Evolutionary conservation across 2,797 vertebrate genomes (phyloP).

Genomic region (Loris lydekkerianus): DNA sequence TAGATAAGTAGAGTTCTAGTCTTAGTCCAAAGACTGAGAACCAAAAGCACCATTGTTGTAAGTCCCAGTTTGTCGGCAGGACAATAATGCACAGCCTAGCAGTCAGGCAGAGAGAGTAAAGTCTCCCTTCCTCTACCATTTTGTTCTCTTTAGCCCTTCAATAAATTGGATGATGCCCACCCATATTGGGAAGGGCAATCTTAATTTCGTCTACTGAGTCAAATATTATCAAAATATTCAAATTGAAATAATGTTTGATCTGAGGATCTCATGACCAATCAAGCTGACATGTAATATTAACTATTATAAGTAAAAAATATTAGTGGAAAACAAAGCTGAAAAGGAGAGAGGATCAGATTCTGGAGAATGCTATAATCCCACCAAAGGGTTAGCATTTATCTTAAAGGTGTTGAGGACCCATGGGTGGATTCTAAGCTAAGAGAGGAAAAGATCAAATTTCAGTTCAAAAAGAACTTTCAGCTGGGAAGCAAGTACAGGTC

Average conservation of each 20-base stretch:
- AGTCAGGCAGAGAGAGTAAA: not conserved
- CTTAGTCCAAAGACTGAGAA: not conserved
- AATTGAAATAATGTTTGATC: not conserved
- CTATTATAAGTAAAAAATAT: not conserved
- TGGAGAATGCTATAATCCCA: not conserved
- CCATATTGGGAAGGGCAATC: not conserved
- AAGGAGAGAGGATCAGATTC: not conserved
- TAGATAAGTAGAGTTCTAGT: not conserved
- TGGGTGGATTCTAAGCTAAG: slow-evolving; percentile 6
- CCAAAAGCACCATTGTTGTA: not conserved
- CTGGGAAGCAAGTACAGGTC: not conserved
- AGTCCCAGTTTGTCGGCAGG: not conserved
- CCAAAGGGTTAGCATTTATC: not conserved
- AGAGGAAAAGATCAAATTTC: not conserved
- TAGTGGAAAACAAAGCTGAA: not conserved
- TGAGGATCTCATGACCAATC: not conserved
- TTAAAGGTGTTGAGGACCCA: not conserved
- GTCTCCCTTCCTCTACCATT: not conserved
- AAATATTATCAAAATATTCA: not conserved
- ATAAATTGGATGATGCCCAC: not conserved
- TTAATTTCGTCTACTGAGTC: not conserved
- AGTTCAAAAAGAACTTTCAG: not conserved
- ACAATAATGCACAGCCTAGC: not conserved
- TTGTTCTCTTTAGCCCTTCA: not conserved
- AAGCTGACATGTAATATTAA: not conserved